Evolutionary conservation across 2,797 vertebrate genomes (phyloP).

Genomic region (Pipistrellus pipistrellus): DNA sequence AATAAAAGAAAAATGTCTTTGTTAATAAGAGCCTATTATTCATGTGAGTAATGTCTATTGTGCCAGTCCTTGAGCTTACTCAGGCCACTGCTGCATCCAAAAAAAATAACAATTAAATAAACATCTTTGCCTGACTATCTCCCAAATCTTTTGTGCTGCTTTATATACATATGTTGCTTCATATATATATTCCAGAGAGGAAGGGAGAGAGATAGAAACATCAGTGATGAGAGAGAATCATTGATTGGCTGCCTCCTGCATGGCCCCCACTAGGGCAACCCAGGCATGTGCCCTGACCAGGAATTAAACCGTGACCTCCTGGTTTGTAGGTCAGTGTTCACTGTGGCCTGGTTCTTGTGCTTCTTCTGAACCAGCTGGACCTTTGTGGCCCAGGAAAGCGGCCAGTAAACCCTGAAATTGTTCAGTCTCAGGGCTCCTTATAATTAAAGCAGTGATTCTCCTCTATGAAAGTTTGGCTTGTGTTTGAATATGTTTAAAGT

Average conservation of each 20-base stretch:
- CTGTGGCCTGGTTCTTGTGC: background rate
- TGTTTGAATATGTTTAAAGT: background rate
- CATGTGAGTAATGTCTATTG: background rate
- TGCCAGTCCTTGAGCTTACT: background rate
- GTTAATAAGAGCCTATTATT: background rate
- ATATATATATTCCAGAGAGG: no score
- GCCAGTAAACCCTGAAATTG: background rate
- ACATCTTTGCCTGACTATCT: background rate
- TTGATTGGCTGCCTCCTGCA: no score
- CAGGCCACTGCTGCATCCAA: background rate
- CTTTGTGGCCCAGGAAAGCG: background rate
- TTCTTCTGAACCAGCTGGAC: background rate
- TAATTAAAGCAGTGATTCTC: constrained; percentile 50
- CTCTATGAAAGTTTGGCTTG: constrained; percentile 40
- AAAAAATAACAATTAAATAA: background rate
- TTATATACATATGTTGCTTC: no score
- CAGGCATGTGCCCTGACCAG: no score
- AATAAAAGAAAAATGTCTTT: constrained; percentile 23
- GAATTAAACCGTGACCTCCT: no score
- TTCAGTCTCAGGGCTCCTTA: constrained; percentile 19
- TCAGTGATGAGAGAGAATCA: no score
- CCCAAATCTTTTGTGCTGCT: background rate
- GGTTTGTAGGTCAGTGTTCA: no score
- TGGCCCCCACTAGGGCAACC: no score
- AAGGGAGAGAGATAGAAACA: no score